Base-by-base conservation (phyloP, 1,140 invertebrate genomes). In the Phymastichus coffea region DNA sequence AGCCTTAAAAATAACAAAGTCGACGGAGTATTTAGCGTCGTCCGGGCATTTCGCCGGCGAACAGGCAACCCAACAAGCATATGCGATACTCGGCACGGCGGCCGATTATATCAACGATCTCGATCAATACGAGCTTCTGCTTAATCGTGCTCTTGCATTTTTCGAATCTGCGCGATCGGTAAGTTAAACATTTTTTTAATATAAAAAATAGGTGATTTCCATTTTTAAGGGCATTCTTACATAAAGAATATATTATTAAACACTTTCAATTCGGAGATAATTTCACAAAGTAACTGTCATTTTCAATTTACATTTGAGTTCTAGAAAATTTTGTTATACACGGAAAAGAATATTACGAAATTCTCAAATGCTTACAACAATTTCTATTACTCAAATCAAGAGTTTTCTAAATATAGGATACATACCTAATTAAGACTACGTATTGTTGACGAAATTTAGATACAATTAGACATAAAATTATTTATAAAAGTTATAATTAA, bases 1-100 rank as follows among this genome's bases (percentile, higher is more conserved):
- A 65, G 86, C 88, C 4, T 75, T 93, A 22, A 89, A 87, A 72
- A 87, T 93, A 63, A 86, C 91, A 2, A 85, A 88, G 70, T 88
- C 87, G 23, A 92, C 90, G 14, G 90, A 93, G 72, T 86, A 88
- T 69, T 81, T 93, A 19, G 83, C 87, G 20, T 83, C 84, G 25
- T 83, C 85, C 1, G 87, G 87, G 15, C 86, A 87, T 66, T 87
- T 87, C 67, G 86, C 86, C 15, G 85, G 85, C 2, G 85, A 89
- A 63, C 86, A 92, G 69, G 88, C 88, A 1, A 86, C 86, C 20
- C 80, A 83, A 53, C 82, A 89, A 63, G 86, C 91, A 15, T 92
- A 91, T 67, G 80, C 80, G 26, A 83, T 93, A 40, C 82, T 93
- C n/a, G 85, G 86, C 54, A 78, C 83, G 15, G 88, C 87, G 33